These are phyloP conservation scores for Apeira syringaria DNA, from an alignment of 2,888 invertebrate species.

Conservation along the genomic window DNA sequence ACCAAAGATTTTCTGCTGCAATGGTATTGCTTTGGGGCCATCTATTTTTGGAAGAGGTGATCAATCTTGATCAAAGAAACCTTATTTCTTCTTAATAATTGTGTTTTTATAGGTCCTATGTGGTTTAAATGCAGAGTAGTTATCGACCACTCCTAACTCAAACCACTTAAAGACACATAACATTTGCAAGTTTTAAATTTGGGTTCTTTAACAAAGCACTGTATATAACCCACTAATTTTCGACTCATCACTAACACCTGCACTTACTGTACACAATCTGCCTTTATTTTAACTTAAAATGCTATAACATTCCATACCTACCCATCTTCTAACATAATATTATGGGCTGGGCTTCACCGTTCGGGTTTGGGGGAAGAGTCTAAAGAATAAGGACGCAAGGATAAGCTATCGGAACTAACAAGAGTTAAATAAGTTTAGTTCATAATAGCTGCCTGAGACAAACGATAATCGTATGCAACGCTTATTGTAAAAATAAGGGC, in stretches of 20 bases:
- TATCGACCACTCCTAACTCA: neutral
- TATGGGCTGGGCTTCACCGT: constrained; percentile 44
- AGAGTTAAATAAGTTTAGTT: constrained; percentile 44
- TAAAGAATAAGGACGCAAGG: constrained; percentile 30
- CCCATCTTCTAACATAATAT: constrained; percentile 40
- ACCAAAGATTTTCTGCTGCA: constrained; percentile 41
- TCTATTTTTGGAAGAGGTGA: constrained; percentile 11
- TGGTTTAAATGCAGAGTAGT: constrained; percentile 1
- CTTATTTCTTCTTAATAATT: neutral
- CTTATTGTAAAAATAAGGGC: constrained; percentile 82
- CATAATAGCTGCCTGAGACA: constrained; percentile 52
- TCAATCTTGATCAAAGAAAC: constrained; percentile 8
- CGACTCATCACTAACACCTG: constrained; percentile 80
- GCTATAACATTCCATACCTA: constrained; percentile 62
- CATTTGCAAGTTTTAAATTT: constrained; percentile 6
- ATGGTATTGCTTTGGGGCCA: constrained; percentile 35
- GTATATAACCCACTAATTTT: constrained; percentile 64
- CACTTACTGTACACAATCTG: constrained; percentile 45
- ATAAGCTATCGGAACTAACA: constrained; percentile 19
- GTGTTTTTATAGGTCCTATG: neutral
- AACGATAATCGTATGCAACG: constrained; percentile 81
- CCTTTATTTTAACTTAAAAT: constrained; percentile 55
- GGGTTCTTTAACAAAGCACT: constrained; percentile 21
- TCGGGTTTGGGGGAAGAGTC: constrained; percentile 39
- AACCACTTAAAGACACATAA: constrained; percentile 2